These are phyloP conservation scores for Poecilus cupreus DNA, from an alignment of 2,888 invertebrate genomes.

Conservation along the genomic window DNA sequence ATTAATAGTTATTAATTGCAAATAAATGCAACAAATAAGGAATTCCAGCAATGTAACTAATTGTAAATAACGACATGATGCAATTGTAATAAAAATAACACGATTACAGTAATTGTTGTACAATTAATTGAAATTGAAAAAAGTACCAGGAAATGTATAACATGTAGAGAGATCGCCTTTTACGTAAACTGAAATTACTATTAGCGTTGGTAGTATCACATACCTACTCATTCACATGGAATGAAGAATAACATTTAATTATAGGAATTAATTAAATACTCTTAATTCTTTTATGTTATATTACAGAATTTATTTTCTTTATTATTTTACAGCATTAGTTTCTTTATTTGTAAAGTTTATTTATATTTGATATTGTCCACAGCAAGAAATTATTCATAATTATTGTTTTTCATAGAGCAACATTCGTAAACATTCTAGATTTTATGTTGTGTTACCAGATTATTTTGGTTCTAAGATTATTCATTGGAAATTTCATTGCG, in stretches of 20 bases:
- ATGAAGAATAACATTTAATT: not conserved
- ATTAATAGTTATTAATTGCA: not conserved
- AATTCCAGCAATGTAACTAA: not conserved
- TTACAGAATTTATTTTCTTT: not conserved
- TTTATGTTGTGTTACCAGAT: too few relatives aligned
- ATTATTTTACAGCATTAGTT: not conserved
- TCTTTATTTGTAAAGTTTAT: not conserved
- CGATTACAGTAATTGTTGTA: not conserved
- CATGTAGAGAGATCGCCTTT: slow-evolving; percentile 9
- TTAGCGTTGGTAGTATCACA: not conserved
- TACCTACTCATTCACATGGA: slow-evolving; percentile 11
- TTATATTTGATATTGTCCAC: too few relatives aligned
- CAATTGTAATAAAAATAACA: not conserved
- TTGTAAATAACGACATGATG: not conserved
- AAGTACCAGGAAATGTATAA: not conserved
- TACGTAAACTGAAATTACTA: slow-evolving; percentile 11
- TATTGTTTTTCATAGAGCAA: too few relatives aligned
- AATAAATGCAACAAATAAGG: not conserved
- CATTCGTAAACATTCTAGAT: too few relatives aligned
- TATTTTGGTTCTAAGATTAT: too few relatives aligned
- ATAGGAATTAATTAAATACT: too few relatives aligned
- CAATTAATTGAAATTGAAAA: not conserved
- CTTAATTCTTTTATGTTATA: not conserved
- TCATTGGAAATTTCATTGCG: not conserved
- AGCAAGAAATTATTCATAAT: too few relatives aligned